These are phyloP conservation scores for Boleophthalmus pectinirostris DNA, from an alignment of 2,113 vertebrate species.

Conservation along the genomic window DNA sequence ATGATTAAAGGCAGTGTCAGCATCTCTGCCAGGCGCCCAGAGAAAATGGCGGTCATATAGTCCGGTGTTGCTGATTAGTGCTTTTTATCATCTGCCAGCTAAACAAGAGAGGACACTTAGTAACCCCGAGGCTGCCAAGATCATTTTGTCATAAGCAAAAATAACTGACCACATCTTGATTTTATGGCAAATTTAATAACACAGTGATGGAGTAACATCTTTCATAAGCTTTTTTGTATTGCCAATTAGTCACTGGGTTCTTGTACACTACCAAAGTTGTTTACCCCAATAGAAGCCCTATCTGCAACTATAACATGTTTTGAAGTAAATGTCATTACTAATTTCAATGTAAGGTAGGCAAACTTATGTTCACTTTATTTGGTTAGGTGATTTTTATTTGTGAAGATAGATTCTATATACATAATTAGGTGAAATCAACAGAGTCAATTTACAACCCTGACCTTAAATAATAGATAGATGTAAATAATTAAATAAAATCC, in stretches of 20 bases:
- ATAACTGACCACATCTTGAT: constrained; percentile 69
- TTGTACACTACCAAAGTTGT: too few species aligned
- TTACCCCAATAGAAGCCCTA: too few species aligned
- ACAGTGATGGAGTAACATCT: neutral
- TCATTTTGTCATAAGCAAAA: constrained; percentile 44
- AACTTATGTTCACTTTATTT: too few species aligned
- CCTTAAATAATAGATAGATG: neutral
- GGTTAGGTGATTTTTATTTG: too few species aligned
- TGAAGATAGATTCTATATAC: neutral
- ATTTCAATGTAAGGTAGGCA: too few species aligned
- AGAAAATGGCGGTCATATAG: constrained; percentile 48
- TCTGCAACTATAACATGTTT: too few species aligned
- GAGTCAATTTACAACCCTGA: too few species aligned
- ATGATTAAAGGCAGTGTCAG: constrained; percentile 62
- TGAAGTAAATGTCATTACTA: too few species aligned
- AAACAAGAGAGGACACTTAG: constrained; percentile 38
- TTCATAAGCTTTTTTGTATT: neutral
- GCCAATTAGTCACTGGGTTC: neutral
- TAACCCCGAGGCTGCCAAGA: constrained; percentile 47
- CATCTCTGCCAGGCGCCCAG: constrained; percentile 49
- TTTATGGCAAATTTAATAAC: constrained; percentile 8
- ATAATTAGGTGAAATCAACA: neutral
- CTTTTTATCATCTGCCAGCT: constrained; percentile 49
- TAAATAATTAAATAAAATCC: neutral
- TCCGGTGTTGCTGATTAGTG: constrained; percentile 61